Evolutionary conservation across 2,888 invertebrate genomes (phyloP).

Genomic region (Pristionchus fissidentatus): DNA sequence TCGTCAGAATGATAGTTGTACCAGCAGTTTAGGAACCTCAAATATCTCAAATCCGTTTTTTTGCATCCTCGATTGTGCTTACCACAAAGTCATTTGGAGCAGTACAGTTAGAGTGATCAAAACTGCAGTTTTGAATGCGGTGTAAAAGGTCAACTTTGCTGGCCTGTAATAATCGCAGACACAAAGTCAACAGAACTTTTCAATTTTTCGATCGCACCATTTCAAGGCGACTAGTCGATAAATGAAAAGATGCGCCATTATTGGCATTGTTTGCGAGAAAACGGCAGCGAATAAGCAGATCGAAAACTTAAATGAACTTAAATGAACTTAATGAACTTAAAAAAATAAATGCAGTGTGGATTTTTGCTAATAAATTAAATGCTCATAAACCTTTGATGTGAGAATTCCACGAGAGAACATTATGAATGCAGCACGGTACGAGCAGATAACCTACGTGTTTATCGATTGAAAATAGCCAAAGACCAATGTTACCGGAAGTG

Average conservation of each 20-base stretch:
- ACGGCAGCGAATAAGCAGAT: neutral
- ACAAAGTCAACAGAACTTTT: neutral
- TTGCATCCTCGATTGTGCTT: neutral
- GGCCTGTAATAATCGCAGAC: neutral
- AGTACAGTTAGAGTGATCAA: neutral
- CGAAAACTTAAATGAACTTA: constrained; percentile 14
- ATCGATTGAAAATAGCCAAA: neutral
- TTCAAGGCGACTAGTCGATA: neutral
- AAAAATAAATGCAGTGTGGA: neutral
- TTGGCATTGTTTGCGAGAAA: constrained; percentile 27
- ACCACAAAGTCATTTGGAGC: neutral
- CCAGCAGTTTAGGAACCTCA: constrained; percentile 12
- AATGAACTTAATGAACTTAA: too few relatives aligned
- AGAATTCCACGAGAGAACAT: constrained; percentile 13
- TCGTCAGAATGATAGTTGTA: constrained; percentile 16
- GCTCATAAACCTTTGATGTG: neutral
- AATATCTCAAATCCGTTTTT: too few relatives aligned
- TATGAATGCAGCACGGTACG: constrained; percentile 14
- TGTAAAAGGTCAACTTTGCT: neutral
- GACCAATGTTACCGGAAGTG: neutral
- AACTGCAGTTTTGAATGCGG: neutral
- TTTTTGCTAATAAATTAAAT: neutral
- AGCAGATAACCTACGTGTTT: neutral
- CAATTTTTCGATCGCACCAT: neutral
- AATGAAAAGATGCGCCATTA: constrained; percentile 34